Percentiles rank a stretch among this genome's conserved stretches.
These are phyloP conservation scores for Callaeas wilsoni DNA, from an alignment of 2,113 vertebrate species.

Conservation along the genomic window DNA sequence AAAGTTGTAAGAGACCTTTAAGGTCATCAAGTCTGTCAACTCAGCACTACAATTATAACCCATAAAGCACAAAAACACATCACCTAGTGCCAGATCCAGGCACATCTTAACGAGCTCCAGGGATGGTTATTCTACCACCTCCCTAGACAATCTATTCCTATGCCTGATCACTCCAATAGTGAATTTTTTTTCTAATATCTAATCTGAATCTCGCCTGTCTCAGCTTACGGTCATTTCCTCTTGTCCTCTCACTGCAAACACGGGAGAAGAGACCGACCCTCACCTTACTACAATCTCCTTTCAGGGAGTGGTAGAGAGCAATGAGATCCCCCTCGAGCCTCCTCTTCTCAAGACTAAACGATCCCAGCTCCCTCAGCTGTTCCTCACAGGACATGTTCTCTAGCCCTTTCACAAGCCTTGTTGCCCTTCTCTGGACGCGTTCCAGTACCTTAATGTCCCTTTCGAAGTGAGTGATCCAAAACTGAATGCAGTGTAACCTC, in stretches of 20 bases:
- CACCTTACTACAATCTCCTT: not conserved
- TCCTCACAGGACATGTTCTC: not conserved
- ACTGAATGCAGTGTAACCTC: not conserved
- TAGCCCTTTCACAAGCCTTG: fast-evolving
- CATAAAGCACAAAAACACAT: not conserved
- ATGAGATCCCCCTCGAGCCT: not conserved
- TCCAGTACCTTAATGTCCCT: not conserved
- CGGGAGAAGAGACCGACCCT: fast-evolving
- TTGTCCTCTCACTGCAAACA: not conserved
- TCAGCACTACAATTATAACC: not conserved
- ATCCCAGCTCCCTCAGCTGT: not conserved
- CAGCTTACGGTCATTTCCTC: not conserved
- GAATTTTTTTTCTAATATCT: not conserved
- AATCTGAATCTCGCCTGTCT: not conserved
- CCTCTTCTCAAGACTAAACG: not conserved
- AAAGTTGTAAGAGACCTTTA: not conserved
- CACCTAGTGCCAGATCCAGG: not conserved
- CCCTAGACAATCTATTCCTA: not conserved
- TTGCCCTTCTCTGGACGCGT: not conserved
- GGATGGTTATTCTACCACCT: not conserved
- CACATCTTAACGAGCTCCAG: not conserved
- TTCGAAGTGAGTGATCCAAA: not conserved
- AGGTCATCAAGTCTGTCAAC: not conserved
- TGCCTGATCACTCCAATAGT: not conserved
- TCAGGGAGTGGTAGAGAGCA: fast-evolving